Base-by-base conservation (phyloP, 2,888 invertebrate genomes). In the Metalampra italica region DNA sequence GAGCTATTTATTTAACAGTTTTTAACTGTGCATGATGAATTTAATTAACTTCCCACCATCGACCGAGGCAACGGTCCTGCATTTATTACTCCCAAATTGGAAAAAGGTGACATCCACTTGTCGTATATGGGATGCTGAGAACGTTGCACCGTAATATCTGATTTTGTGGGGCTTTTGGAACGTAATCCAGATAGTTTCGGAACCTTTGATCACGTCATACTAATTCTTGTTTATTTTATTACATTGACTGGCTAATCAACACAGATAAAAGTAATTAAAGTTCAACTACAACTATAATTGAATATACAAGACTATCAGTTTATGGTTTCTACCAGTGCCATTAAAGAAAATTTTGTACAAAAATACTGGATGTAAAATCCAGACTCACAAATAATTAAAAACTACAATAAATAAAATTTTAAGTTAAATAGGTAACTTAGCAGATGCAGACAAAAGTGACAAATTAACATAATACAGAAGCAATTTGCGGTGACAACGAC, bases 131-230 rank as follows among this genome's bases (percentile, higher is more conserved):
- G 56, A 54, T 48, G 58, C 64, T 46, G 62, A 71, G 66, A 63
- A 62, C 70, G 62, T 68, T 69, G 67, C 60, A 65, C 67, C 60
- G 60, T 63, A 69, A 73, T 75, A 70, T 69, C 64, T 59, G 65
- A 57, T 73, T 57, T 74, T 66, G 64, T 56, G 57, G 58, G 54
- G 60, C 55, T 57, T 55, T 56, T 55, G 46, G 55, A 55, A 55
- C 59, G 47, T 49, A 57, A 54, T 57, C 46, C 39, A 47, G 42
- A 46, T 47, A 46, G 50, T 54, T 54, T 43, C 13, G 43, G 29
- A 39, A 44, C 13, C 34, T 42, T 22, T 39, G 29, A 13, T 12
- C 12, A 42, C 13, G 11, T 5, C 22, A 22, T 5, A 22, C 22
- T 22, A 22, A 22, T 22, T 22, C 5, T 5, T 3, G 22, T 22